These are phyloP conservation scores for Caranx ignobilis DNA, from an alignment of 2,113 vertebrate genomes.

Conservation along the genomic window DNA sequence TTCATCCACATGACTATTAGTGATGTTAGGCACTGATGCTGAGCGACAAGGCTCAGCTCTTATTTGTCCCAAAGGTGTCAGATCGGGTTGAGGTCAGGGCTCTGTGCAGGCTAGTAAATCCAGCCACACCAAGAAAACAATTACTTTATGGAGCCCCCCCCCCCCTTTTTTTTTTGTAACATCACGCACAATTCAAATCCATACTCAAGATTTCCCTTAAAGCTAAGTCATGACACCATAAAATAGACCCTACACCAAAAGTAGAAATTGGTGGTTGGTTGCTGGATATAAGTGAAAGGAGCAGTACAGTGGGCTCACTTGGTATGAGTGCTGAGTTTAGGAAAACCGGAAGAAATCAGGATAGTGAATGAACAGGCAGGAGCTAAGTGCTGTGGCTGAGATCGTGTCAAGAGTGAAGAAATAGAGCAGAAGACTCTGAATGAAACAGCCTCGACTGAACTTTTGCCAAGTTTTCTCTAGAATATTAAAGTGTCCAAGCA, in stretches of 20 bases:
- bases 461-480: background rate
- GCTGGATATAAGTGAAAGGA: background rate
- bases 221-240: background rate
- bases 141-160: no score
- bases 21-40: background rate
- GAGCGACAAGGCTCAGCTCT: no score
- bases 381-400: conserved; percentile 8
- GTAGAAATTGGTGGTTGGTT: no score
- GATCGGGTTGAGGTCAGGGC: background rate
- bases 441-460: background rate
- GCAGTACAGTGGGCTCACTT: background rate
- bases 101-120: background rate
- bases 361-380: background rate
- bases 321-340: background rate
- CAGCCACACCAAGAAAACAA: background rate
- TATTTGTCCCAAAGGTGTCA: background rate
- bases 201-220: background rate
- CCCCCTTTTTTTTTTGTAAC: no score
- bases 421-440: background rate
- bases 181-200: background rate
- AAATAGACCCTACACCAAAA: background rate
- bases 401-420: background rate
- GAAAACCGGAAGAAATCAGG: background rate
- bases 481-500: background rate
- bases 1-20: background rate